Conservation (phyloP, 2,797 vertebrate species). For the Malurus splendens region DNA sequence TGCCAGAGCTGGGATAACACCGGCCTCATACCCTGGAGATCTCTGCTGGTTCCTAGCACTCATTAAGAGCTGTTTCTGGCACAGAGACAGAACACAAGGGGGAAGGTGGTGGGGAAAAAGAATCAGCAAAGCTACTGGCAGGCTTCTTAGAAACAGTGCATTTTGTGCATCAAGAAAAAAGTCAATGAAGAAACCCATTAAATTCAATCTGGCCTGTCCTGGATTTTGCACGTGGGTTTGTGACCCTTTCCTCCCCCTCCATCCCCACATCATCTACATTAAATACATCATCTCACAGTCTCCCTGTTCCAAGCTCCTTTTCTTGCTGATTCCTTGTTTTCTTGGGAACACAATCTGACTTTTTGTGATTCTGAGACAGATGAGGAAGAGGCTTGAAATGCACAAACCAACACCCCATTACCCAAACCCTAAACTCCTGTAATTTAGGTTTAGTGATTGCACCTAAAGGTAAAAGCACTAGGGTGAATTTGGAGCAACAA, state of each 20-base stretch:
- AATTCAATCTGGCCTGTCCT: background rate
- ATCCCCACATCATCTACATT: background rate
- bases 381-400: background rate
- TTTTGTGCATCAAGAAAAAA: background rate
- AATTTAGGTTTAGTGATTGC: background rate
- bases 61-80: conserved; percentile 37
- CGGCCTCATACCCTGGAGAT: background rate
- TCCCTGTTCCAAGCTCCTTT: background rate
- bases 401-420: background rate
- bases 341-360: background rate
- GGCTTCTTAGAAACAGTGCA: background rate
- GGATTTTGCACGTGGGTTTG: background rate
- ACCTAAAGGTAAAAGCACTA: background rate
- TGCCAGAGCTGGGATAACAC: background rate
- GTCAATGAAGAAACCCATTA: background rate
- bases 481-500: background rate
- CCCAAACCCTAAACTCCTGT: background rate
- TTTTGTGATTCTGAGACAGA: background rate
- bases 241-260: background rate
- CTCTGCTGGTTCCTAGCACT: conserved; percentile 32
- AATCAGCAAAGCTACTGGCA: background rate
- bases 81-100: background rate
- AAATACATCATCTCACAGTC: background rate
- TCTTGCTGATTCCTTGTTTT: background rate
- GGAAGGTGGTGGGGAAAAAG: background rate